These are phyloP conservation scores for Myocastor coypus DNA, from an alignment of 2,113 vertebrate species.

Conservation along the genomic window DNA sequence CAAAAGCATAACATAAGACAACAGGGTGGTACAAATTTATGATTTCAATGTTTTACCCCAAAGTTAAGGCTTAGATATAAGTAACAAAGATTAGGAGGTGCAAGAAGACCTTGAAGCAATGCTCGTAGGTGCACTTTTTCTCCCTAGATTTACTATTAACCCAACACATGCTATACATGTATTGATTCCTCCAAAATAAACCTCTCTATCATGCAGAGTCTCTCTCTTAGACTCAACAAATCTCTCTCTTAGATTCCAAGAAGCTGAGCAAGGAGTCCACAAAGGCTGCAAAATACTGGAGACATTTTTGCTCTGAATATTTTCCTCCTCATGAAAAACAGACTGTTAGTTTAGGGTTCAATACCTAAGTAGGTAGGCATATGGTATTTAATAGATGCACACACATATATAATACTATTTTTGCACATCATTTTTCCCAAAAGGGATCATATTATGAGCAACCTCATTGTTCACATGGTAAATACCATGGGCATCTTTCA, in stretches of 20 bases:
- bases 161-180: background rate
- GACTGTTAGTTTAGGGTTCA: background rate
- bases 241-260: background rate
- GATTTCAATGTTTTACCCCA: conserved; percentile 57
- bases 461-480: conserved; percentile 18
- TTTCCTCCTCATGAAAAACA: conserved; percentile 26
- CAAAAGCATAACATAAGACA: conserved; percentile 54
- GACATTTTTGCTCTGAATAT: background rate
- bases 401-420: background rate
- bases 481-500: background rate
- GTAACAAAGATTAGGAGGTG: background rate
- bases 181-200: background rate
- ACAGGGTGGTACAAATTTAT: conserved; percentile 25
- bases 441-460: background rate
- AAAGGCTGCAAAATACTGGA: conserved; percentile 16
- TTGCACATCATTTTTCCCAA: background rate
- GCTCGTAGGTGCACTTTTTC: background rate
- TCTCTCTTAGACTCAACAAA: background rate
- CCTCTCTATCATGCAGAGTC: background rate
- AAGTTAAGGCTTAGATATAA: conserved; percentile 1
- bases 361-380: background rate
- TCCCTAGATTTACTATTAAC: background rate
- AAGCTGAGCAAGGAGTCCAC: background rate
- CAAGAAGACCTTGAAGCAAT: background rate
- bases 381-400: background rate